Base-by-base conservation (phyloP, 2,888 invertebrate species). In the Pseudococcus viburni region DNA sequence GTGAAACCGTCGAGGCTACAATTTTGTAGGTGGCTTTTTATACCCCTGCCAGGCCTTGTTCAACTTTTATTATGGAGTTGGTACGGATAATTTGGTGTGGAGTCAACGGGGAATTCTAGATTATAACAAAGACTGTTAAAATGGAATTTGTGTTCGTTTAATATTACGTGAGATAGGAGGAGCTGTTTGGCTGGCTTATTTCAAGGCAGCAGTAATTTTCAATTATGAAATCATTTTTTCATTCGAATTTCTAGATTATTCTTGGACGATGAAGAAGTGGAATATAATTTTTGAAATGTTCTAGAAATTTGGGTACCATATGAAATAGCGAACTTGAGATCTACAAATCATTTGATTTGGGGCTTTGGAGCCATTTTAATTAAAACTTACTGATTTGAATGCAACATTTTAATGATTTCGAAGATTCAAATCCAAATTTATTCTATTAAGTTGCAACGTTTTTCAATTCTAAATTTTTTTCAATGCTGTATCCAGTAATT, bases 101-200 rank as follows among this genome's bases (percentile, higher is more conserved):
- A 73, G 33, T 73, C 68, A 33, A 73, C 68, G 33, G 68, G 68
- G 68, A 73, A 73, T 73, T 73, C 26, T 73, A 73, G 68, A 73
- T 73, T 73, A 73, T 73, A 73, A 73, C 68, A 73, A 73, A 73
- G 68, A 12, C 68, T 73, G 68, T 73, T 73, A 73, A 73, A 73
- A 73, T 33, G 33, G 33, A 73, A 73, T 73, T 64, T 64, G 22
- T 64, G 64, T 22, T 22, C 22, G 64, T 64, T 64, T 73, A 73
- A 73, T 73, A 73, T 73, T 26, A 5, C 12, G 0, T 11, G 0
- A 8, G 33, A 73, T 2, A 12, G 33, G 68, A 73, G 26, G 33
- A 1, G 59, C 0, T 73, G 33, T 33, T 73, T 73, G 0, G 33
- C 26, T 33, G 15, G 5, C 5, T 12, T 73, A 15, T 26, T 73